phyloP scores from a whole-genome alignment of 2,888 invertebrate species.

The Ypsolopha scabrella region DNA sequence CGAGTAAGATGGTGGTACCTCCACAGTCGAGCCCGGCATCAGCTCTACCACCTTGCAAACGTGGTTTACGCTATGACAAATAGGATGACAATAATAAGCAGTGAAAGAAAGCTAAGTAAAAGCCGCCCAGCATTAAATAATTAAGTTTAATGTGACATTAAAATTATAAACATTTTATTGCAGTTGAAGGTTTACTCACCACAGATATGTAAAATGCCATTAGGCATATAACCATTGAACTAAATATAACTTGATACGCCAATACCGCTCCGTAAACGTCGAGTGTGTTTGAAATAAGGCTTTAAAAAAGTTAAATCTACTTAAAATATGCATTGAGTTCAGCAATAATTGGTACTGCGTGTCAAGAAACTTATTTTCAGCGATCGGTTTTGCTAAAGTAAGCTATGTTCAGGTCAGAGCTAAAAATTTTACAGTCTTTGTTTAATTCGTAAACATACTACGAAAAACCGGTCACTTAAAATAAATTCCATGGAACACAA shows the following conservation, averaged over 20 bases:
- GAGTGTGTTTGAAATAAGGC: slow-evolving; percentile 28
- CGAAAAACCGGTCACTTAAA: no score
- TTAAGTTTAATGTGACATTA: not conserved
- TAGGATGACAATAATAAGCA: no score
- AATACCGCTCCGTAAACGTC: slow-evolving; percentile 33
- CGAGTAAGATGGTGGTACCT: no score
- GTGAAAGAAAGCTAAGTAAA: not conserved
- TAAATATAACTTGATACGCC: slow-evolving; percentile 37
- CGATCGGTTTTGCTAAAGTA: no score
- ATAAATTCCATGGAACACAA: no score
- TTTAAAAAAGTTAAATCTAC: slow-evolving; percentile 15
- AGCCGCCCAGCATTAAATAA: not conserved
- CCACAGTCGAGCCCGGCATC: no score
- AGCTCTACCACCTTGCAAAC: no score
- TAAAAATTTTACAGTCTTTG: not conserved
- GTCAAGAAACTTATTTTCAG: no score
- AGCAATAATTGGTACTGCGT: no score
- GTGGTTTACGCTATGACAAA: no score
- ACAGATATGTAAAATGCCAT: slow-evolving; percentile 36
- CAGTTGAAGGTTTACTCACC: slow-evolving; percentile 20
- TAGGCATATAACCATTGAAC: slow-evolving; percentile 31
- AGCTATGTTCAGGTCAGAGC: not conserved
- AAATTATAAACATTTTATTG: not conserved
- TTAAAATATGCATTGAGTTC: no score
- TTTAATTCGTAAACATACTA: no score